Percentiles rank a stretch among this genome's conserved stretches.
Conservation (phyloP, 1,140 invertebrate genomes). For the Vanessa tameamea region DNA sequence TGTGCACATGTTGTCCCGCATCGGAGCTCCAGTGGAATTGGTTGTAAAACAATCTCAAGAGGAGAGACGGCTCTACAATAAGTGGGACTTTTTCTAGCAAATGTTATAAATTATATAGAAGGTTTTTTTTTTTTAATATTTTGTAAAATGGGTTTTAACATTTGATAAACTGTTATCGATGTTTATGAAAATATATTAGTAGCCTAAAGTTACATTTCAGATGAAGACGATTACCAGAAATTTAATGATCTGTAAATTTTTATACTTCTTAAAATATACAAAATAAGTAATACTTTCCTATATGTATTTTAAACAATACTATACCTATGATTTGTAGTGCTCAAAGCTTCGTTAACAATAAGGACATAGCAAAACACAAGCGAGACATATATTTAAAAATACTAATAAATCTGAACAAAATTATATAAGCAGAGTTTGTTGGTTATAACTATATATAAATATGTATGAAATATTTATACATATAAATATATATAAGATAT, state of each 20-base stretch:
- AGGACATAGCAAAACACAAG: not conserved
- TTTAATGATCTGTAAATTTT: conserved; percentile 52
- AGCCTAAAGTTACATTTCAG: conserved; percentile 52
- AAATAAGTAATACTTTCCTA: conserved; percentile 7
- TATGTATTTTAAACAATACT: conserved; percentile 5
- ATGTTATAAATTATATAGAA: not conserved
- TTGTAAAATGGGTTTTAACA: conserved; percentile 46
- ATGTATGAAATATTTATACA: too few relatives aligned
- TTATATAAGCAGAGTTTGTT: too few relatives aligned
- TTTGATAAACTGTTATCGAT: conserved; percentile 53
- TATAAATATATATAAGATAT: too few relatives aligned
- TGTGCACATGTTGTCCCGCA: too few relatives aligned
- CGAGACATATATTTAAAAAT: not conserved
- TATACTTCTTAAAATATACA: conserved; percentile 52
- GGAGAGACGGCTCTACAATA: too few relatives aligned
- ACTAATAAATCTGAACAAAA: too few relatives aligned
- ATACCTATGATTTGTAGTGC: conserved; percentile 39
- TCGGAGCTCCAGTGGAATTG: too few relatives aligned
- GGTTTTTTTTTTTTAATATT: not conserved
- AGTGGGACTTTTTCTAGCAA: too few relatives aligned
- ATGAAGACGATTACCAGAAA: conserved; percentile 48
- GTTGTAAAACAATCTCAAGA: too few relatives aligned
- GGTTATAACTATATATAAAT: too few relatives aligned
- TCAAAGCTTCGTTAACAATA: conserved; percentile 54
- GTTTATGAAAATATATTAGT: conserved; percentile 31